Evolutionary conservation across 2,797 vertebrate species (phyloP), one percentile per base, ranked within the genome.

Genomic region (Cynopterus sphinx): DNA sequence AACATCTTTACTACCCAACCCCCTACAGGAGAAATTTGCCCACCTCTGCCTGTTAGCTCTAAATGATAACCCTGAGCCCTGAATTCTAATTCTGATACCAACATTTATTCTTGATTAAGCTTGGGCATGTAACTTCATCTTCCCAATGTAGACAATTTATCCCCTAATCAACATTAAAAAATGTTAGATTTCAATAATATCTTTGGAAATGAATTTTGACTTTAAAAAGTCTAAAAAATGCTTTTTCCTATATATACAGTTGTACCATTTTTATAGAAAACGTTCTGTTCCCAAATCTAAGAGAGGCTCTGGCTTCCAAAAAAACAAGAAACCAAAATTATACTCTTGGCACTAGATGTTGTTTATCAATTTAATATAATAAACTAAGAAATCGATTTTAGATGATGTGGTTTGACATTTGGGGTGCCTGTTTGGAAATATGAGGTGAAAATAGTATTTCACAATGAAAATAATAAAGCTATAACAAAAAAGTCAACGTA

Each of bases 381-480:
- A 77, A 73, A 86, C n/a, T 77, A 86, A 59, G 39, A 36, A 39
- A 65, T 88, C 51, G 59, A 92, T 67, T 89, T 82, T 81, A 82
- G 77, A 83, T 51, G 43, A 94, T 0, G 22, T 5, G 51, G 55
- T 55, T 94, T 90, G 15, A 95, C 96, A 95, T 92, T 51, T 81
- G 5, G 81, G 33, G 59, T 96, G 28, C 43, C 5, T 59, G 1
- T 78, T 78, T 93, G 73, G 28, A 85, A 1, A 63, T 55, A 88
- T 41, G 68, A 94, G 87, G 11, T 67, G 31, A 96, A 96, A 96
- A 90, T 39, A 67, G 33, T 83, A 83, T 91, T 82, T 22, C 87
- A 49, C 53, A 55, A 75, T 49, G 49, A 49, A 49, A 49, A 49
- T 49, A 49, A 16, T 49, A 49, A 49, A 49, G 4, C 49, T 49